phyloP scores from a whole-genome alignment of 2,797 vertebrate species.

The Chrysocyon brachyurus region DNA sequence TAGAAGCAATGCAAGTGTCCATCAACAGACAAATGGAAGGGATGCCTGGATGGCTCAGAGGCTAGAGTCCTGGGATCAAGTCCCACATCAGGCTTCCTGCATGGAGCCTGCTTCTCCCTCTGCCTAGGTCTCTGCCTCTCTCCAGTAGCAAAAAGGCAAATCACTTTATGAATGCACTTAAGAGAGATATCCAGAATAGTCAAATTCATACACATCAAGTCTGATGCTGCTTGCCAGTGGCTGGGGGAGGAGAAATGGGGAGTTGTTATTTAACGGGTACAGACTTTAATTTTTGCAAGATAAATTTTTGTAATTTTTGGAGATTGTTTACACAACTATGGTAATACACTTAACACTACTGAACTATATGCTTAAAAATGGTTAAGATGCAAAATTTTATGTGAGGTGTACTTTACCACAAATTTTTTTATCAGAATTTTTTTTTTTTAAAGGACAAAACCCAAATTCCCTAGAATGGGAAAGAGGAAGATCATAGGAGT shows the following conservation, averaged over 20 bases:
- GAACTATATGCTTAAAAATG: not conserved
- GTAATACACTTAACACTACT: not conserved
- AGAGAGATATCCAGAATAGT: not conserved
- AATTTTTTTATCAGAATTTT: not conserved
- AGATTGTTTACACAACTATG: not conserved
- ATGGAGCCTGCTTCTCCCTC: no score
- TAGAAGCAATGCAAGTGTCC: not conserved
- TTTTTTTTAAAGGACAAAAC: not conserved
- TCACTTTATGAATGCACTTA: not conserved
- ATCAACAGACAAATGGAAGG: not conserved
- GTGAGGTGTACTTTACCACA: not conserved
- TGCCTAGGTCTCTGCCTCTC: no score
- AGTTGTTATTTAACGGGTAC: not conserved
- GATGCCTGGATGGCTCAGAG: no score
- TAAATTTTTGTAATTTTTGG: not conserved
- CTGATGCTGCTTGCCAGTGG: not conserved
- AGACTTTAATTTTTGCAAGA: not conserved
- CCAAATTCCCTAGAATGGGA: not conserved
- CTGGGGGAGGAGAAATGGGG: not conserved
- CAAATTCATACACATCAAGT: not conserved
- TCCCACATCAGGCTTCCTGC: no score
- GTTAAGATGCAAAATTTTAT: not conserved
- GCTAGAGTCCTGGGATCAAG: no score
- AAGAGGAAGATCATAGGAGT: not conserved
- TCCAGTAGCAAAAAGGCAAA: not conserved